These are phyloP conservation scores for Chondrosia reniformis DNA, from an alignment of 37 sponge, comb jelly and placozoan genomes.

Conservation along the genomic window DNA sequence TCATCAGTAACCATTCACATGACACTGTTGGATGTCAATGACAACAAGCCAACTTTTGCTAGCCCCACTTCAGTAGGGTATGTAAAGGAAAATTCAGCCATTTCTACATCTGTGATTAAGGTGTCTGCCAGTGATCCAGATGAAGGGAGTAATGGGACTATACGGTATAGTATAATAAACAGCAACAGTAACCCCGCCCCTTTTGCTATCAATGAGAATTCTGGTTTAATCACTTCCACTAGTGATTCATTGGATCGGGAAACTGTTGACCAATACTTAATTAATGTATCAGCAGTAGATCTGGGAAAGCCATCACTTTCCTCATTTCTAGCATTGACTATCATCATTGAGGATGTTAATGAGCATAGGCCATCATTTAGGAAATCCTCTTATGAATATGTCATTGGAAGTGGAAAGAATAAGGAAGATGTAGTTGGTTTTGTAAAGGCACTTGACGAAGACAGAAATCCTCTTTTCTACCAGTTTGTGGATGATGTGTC, in stretches of 20 bases:
- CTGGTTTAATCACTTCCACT: conserved; percentile 34
- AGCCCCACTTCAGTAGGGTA: not conserved
- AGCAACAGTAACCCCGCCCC: not conserved
- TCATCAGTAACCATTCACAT: conserved; percentile 33
- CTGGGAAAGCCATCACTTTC: conserved; percentile 12
- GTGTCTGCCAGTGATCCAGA: conserved; percentile 39
- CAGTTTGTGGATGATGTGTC: conserved; percentile 1
- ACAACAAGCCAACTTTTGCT: conserved; percentile 39
- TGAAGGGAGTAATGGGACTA: conserved; percentile 35
- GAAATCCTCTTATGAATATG: not conserved
- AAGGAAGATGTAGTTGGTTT: conserved; percentile 28
- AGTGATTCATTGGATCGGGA: conserved; percentile 61
- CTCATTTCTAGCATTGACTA: conserved; percentile 2
- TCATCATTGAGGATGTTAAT: conserved; percentile 34
- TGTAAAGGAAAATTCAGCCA: not conserved
- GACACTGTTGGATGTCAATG: conserved; percentile 53
- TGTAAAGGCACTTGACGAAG: conserved; percentile 52
- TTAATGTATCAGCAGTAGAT: conserved; percentile 45
- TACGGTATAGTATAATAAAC: conserved; percentile 9
- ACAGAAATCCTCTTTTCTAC: conserved; percentile 32
- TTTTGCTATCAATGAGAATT: conserved; percentile 13
- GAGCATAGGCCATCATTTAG: conserved; percentile 30
- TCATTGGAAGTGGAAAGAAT: conserved; percentile 27
- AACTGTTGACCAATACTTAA: not conserved
- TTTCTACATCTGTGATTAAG: not conserved